These are phyloP conservation scores for Chelon labrosus DNA, from an alignment of 2,797 vertebrate species.

Conservation along the genomic window DNA sequence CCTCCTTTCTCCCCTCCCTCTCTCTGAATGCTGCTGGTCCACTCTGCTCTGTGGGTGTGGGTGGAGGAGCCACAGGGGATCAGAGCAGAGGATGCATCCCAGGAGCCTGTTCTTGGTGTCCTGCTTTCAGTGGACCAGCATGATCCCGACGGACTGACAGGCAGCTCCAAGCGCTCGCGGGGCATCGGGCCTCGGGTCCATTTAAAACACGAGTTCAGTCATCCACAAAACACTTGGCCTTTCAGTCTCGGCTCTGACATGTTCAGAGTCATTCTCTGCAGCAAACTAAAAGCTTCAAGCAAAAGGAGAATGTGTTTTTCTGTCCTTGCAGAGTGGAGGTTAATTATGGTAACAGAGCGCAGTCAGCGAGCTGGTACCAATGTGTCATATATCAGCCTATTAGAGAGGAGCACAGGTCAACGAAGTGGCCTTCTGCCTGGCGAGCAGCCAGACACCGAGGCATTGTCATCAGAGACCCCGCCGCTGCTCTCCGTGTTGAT, in stretches of 20 bases:
- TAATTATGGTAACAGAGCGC: conserved; percentile 19
- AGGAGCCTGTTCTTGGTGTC: conserved; percentile 56
- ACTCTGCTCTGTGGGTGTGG: conserved; percentile 31
- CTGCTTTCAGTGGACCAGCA: conserved; percentile 69
- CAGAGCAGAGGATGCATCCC: conserved; percentile 66
- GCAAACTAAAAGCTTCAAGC: conserved; percentile 6
- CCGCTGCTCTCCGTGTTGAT: conserved; percentile 57
- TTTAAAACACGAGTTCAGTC: conserved; percentile 65
- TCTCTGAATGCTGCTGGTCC: conserved; percentile 57
- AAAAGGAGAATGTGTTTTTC: background rate
- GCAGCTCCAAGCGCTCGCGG: conserved; percentile 41
- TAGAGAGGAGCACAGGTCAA: conserved; percentile 30
- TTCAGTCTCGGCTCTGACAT: conserved; percentile 43
- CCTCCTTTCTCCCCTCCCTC: background rate
- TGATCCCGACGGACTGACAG: conserved; percentile 53
- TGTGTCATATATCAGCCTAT: conserved; percentile 30
- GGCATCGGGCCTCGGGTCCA: conserved; percentile 51
- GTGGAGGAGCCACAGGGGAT: conserved; percentile 51
- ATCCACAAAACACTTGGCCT: conserved; percentile 59
- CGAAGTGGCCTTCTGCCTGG: conserved; percentile 32
- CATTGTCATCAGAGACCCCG: conserved; percentile 45
- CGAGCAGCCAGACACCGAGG: conserved; percentile 48
- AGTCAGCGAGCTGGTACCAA: background rate
- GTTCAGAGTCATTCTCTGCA: conserved; percentile 39
- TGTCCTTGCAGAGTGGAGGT: conserved; percentile 20